Percentiles rank a stretch among this genome's conserved stretches.
Conservation (phyloP, 2,113 vertebrate genomes). For the Lasiurus borealis region DNA sequence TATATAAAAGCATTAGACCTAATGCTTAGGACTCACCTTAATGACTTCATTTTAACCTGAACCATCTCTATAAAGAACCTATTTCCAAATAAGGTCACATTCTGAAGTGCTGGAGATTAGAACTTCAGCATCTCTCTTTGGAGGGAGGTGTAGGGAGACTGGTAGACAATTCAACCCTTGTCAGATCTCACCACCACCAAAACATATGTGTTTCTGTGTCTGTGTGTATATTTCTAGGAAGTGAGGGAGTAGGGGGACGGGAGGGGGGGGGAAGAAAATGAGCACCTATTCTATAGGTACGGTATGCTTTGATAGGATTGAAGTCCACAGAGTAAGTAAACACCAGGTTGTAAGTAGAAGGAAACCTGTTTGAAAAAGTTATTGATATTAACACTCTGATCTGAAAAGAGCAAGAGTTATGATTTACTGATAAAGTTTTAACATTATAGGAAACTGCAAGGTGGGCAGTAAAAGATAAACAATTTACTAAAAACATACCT, state of each 20-base stretch:
- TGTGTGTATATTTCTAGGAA: background rate
- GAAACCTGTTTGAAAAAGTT: background rate
- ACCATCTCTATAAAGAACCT: background rate
- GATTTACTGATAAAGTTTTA: background rate
- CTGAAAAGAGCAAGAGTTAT: slow-evolving; percentile 11
- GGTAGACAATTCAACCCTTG: background rate
- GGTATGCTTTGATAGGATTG: background rate
- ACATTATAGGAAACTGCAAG: background rate
- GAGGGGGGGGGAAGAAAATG: background rate
- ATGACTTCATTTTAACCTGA: background rate
- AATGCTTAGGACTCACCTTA: background rate
- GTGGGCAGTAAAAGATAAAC: background rate
- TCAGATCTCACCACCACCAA: background rate
- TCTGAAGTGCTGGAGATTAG: background rate
- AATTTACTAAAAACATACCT: background rate
- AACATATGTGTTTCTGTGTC: background rate
- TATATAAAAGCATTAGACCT: background rate
- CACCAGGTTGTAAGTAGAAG: background rate
- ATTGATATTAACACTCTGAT: background rate
- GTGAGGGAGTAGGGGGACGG: background rate
- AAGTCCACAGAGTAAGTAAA: background rate
- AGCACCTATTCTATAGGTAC: background rate
- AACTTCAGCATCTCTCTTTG: background rate
- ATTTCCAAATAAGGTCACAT: background rate
- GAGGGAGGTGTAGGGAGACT: rapidly evolving